Evolutionary conservation across 92 coral and sea anemone genomes (phyloP), one percentile per base, ranked within the genome.

Genomic region (Desmophyllum pertusum): DNA sequence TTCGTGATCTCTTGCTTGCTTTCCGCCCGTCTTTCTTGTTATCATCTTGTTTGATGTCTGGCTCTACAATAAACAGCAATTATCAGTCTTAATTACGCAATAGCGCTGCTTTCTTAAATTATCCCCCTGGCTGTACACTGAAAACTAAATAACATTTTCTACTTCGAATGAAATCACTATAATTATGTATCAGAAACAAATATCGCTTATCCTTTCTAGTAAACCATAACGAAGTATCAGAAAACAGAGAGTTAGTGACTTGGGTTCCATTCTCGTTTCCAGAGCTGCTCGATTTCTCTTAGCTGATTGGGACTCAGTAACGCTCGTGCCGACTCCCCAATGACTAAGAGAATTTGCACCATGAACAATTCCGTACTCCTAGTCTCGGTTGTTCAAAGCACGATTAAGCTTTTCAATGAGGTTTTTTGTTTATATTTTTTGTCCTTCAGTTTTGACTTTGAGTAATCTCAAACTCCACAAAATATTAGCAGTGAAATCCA

Each of bases 1-100:
- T 91, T 19, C 95, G 80, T 27, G 93, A 83, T 40, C 97, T 73
- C 80, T 93, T 93, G 73, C 21, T 72, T 21, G 57, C 50, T 31
- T 81, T 89, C 64, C 67, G 30, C 15, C 18, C 33, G 4, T 76
- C 15, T 53, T 78, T 84, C 66, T 51, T 80, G 46, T 42, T 52
- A 6, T 38, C 77, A 31, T 45, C 77, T 25, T 36, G 23, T 71
- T 41, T 70, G 53, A 39, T 42, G 79, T 38, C 9, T 55, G 65
- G 4, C 19, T 52, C 85, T 81, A 25, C 41, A 36, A 40, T 19
- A 17, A 27, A 43, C 19, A 41, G 57, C 35, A 72, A 72, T 27
- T 39, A 14, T 43, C n/a, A 62, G 67, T 62, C 1, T 25, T n/a
- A 25, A 62, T 62, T 30, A 62, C 67, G 65, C 23, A 23, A 23